Percentiles rank a stretch among this genome's conserved stretches.
These are phyloP conservation scores for Gymnarchus niloticus DNA, from an alignment of 2,113 vertebrate species.

Conservation along the genomic window DNA sequence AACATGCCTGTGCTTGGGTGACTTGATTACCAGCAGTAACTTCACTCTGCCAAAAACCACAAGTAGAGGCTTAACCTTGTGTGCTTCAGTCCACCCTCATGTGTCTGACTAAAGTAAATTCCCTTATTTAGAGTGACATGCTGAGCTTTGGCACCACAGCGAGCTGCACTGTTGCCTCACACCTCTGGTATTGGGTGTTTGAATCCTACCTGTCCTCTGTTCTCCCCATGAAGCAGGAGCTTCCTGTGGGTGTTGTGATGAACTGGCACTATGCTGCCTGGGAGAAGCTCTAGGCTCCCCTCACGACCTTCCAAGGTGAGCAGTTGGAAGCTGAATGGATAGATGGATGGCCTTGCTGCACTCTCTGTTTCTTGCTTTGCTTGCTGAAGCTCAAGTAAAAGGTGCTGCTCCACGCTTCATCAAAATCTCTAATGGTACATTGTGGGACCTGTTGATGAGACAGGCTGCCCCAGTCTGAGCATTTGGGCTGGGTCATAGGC, in stretches of 20 bases:
- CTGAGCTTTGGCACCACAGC: not conserved
- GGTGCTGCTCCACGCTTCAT: not conserved
- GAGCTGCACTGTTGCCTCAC: not conserved
- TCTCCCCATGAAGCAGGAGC: not conserved
- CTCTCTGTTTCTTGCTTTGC: not conserved
- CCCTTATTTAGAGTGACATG: conserved; percentile 4
- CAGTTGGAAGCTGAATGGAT: not conserved
- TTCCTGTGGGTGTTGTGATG: no score
- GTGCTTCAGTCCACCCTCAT: not conserved
- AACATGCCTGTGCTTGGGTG: not conserved
- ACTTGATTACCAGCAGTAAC: conserved; percentile 9
- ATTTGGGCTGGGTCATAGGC: not conserved
- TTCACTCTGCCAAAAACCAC: not conserved
- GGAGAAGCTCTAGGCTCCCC: not conserved
- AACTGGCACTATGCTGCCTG: no score
- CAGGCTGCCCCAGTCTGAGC: not conserved
- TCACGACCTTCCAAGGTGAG: not conserved
- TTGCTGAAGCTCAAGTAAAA: not conserved
- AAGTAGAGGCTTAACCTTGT: not conserved
- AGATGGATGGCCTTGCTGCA: not conserved
- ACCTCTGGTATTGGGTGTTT: not conserved
- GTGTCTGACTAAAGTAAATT: not conserved
- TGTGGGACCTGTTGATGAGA: not conserved
- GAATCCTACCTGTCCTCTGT: not conserved
- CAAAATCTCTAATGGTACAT: not conserved